phyloP scores from a whole-genome alignment of 1,140 invertebrate species.

The Ephestia elutella region DNA sequence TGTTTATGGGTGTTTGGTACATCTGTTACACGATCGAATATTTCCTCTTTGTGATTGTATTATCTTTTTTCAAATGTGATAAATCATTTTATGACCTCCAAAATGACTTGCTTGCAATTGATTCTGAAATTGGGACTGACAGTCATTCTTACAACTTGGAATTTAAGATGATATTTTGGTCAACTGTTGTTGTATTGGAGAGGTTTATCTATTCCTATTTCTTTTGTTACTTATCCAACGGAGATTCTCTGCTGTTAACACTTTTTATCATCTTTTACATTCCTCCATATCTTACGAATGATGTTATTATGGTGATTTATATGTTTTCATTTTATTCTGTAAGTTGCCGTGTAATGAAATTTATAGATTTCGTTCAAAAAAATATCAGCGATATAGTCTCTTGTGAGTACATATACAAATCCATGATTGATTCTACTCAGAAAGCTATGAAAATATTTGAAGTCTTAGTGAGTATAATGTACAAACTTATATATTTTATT shows the following conservation, averaged over 20 bases:
- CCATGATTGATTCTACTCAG: too few species aligned
- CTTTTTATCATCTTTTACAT: neutral
- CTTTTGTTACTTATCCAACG: neutral
- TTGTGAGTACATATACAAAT: slow-evolving; percentile 4
- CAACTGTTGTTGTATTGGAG: neutral
- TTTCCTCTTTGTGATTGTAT: neutral
- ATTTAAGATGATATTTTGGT: neutral
- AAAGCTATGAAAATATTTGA: neutral
- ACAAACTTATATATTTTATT: too few species aligned
- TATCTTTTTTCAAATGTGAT: neutral
- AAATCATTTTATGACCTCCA: neutral
- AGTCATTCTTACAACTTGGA: neutral
- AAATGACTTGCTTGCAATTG: neutral
- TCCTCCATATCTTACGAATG: neutral
- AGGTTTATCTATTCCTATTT: neutral
- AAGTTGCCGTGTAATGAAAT: neutral
- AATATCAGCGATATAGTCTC: neutral
- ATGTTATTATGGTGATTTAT: neutral
- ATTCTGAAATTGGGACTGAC: neutral
- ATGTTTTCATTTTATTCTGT: neutral
- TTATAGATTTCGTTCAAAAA: neutral
- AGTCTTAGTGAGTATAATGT: neutral
- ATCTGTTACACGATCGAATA: neutral
- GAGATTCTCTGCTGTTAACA: neutral
- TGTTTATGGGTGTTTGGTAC: neutral